phyloP scores from a whole-genome alignment of 2,797 vertebrate genomes.

The Myotis vivesi region DNA sequence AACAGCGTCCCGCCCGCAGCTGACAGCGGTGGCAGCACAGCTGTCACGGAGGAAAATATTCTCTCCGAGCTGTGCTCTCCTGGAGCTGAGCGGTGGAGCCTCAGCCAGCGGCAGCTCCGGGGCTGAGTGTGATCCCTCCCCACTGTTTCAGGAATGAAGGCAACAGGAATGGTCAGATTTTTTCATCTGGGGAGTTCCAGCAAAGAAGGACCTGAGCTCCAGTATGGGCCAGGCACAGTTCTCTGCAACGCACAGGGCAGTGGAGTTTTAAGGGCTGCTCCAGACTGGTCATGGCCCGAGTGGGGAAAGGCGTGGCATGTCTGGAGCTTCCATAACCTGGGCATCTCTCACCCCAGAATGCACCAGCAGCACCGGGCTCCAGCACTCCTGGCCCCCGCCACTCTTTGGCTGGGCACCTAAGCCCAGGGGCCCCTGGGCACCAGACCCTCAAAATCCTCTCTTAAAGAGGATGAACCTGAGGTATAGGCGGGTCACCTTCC shows the following conservation, averaged over 20 bases:
- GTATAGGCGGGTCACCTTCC: neutral
- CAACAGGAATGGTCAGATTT: neutral
- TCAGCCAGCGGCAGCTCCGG: accelerated
- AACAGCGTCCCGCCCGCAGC: neutral
- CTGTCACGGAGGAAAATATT: neutral
- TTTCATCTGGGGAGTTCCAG: too few species aligned
- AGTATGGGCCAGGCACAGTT: accelerated
- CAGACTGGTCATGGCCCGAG: accelerated
- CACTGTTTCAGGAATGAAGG: accelerated
- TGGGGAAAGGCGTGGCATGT: accelerated
- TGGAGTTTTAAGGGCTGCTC: neutral
- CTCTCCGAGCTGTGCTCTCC: accelerated
- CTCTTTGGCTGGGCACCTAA: neutral
- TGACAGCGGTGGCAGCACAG: neutral
- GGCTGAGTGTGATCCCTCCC: neutral
- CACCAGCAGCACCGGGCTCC: accelerated
- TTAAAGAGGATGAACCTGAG: neutral
- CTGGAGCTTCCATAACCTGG: neutral
- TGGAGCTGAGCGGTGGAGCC: neutral
- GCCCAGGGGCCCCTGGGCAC: neutral
- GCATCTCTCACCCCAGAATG: neutral
- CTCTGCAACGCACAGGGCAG: neutral
- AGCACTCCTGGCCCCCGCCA: neutral
- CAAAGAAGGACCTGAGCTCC: neutral
- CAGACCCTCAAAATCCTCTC: neutral